Evolutionary conservation across 2,888 invertebrate genomes (phyloP), one percentile per base, ranked within the genome.

Genomic region (Xanthia icteritia): DNA sequence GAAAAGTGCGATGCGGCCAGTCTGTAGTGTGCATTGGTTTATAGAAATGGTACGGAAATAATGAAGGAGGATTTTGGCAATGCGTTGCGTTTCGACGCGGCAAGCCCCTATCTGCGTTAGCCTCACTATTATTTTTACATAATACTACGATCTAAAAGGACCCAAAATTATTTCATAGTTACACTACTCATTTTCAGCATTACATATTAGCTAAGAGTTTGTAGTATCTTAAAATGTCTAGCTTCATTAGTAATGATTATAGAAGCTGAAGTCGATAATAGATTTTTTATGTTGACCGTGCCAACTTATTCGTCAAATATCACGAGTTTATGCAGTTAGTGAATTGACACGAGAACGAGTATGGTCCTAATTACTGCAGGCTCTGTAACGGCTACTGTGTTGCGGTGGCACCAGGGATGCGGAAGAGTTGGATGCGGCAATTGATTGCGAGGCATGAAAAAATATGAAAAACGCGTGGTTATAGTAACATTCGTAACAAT

Each of bases 321-420:
- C 77, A 73, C 48, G 75, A 66, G 39, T 77, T 83, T 79, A 65
- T 36, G 65, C 75, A 82, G 81, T 82, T 76, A 74, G 84, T 71
- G 85, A 66, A 84, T 84, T 76, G 84, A 84, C 84, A 74, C 78
- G 70, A 31, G 51, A 45, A 58, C 65, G 77, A 36, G 58, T 56
- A 51, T 54, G 51, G 39, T 39, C 75, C 84, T 82, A 82, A 78
- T 84, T 84, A 84, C 78, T 77, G 76, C 73, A 74, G 84, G 66
- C 70, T 73, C 60, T 67, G 67, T 77, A 81, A 68, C 73, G 73
- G 75, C 45, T 56, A 75, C 73, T 64, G 73, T 48, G 77, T 39
- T 84, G 84, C 63, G 81, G 77, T 70, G 42, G n/a, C 0, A 5
- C 60, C 9, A 0, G 17, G 39, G 39, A 2, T 17, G 0, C 0